Percentiles rank a stretch among this genome's conserved stretches.
These are phyloP conservation scores for Galeopterus variegatus DNA, from an alignment of 2,113 vertebrate species.

Conservation along the genomic window DNA sequence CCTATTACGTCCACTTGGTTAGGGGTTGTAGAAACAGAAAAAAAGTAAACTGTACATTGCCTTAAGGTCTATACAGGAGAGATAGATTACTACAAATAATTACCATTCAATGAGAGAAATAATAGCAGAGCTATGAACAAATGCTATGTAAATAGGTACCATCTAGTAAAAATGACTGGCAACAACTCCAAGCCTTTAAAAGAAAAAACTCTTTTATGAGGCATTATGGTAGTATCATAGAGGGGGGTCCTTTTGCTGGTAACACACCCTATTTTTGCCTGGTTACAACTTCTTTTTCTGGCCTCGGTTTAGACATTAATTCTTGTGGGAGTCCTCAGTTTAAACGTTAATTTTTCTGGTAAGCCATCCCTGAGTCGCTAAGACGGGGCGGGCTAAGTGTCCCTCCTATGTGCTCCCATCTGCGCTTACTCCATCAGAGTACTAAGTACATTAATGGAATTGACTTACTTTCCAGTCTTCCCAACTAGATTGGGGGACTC, in stretches of 20 bases:
- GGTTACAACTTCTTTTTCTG: background rate
- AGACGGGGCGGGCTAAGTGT: background rate
- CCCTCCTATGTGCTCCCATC: background rate
- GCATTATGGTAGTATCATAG: background rate
- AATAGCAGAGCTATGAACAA: background rate
- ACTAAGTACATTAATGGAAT: background rate
- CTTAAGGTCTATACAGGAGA: background rate
- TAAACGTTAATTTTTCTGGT: background rate
- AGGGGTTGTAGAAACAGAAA: background rate
- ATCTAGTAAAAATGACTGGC: background rate
- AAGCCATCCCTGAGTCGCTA: background rate
- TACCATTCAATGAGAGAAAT: background rate
- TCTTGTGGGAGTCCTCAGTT: background rate
- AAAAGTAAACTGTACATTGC: background rate
- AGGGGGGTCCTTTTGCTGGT: background rate
- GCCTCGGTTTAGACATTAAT: background rate
- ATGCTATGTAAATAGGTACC: background rate
- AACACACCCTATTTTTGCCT: background rate
- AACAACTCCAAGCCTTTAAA: background rate
- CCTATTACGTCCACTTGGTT: background rate
- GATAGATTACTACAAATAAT: background rate
- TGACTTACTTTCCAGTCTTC: conserved; percentile 56
- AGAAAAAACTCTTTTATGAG: background rate
- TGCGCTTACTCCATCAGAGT: background rate
- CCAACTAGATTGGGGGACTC: background rate